Evolutionary conservation across 2,888 invertebrate genomes (phyloP).

Genomic region (Drosophila anceps): DNA sequence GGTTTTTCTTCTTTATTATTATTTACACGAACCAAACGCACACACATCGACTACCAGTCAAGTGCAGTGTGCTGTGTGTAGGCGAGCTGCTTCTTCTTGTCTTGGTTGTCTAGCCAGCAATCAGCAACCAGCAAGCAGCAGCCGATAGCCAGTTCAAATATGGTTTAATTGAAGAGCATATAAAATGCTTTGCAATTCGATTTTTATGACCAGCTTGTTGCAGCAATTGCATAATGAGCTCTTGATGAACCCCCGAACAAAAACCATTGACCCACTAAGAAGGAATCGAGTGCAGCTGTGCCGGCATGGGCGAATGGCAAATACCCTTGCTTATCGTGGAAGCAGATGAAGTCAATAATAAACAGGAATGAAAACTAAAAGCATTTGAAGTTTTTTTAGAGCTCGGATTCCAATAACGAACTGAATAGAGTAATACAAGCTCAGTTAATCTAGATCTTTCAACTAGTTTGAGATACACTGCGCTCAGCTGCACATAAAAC

Average conservation of each 20-base stretch:
- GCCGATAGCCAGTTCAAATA: constrained; percentile 72
- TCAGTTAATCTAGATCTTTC: not conserved
- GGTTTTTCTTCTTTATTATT: constrained; percentile 39
- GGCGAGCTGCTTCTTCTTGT: constrained; percentile 46
- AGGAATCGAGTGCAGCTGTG: not conserved
- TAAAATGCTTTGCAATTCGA: constrained; percentile 44
- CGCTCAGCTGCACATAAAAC: not conserved
- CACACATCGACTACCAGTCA: constrained; percentile 30
- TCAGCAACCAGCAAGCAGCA: constrained; percentile 12
- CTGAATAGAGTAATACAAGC: too few relatives aligned
- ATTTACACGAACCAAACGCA: constrained; percentile 64
- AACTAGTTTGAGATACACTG: not conserved
- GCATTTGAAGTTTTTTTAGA: not conserved
- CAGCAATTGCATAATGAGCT: constrained; percentile 70
- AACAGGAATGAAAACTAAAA: not conserved
- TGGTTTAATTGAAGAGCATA: constrained; percentile 60
- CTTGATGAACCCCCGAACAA: constrained; percentile 37
- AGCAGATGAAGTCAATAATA: too few relatives aligned
- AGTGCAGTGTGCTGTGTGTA: constrained; percentile 33
- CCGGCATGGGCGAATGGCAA: constrained; percentile 4
- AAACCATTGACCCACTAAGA: constrained; percentile 67
- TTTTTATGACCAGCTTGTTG: constrained; percentile 57
- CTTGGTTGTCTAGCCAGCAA: constrained; percentile 42
- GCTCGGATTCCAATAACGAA: too few relatives aligned
- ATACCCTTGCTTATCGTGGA: constrained; percentile 18